Evolutionary conservation across 2,113 vertebrate species (phyloP), one percentile per base, ranked within the genome.

Genomic region (Nanorana parkeri): DNA sequence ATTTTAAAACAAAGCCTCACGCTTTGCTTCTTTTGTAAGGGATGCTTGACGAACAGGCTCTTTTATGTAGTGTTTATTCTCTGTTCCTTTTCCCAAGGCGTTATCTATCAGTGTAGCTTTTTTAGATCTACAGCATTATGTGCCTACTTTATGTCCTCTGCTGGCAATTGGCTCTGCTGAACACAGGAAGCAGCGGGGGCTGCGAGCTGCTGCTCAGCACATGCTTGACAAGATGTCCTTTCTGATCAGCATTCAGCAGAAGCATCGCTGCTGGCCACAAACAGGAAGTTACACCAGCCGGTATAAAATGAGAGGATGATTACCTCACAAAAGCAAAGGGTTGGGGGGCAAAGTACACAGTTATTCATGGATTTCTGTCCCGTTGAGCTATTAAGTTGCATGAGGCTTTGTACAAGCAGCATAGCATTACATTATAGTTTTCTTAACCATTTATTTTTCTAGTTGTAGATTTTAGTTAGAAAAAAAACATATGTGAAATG

Each of bases 141-240:
- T 75, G 52, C 69, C 80, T 75, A 81, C 60, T 66, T 73, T 58
- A 65, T 24, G 24, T 66, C 28, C 60, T 41, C 23, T 58, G 54
- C 61, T 67, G 69, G 71, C 80, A 81, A 65, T 16, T 65, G 67
- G 68, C 55, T 51, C 28, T 72, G 68, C 16, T 24, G 63, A 75
- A 75, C 52, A 47, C 71, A 58, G 71, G 72, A 76, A 76, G 72
- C 64, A 60, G 64, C 23, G 80, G 80, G 61, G 61, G 51, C 29
- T 76, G 61, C 16, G 56, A 47, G 69, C 29, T 54, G 20, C 55
- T 67, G 51, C 80, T 76, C 72, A 29, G 52, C 80, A 76, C 80
- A 74, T 76, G 71, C 23, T 67, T 83, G 64, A 83, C 71, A 68
- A 83, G 63, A 83, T 76, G 71, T 76, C 80, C 54, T 83, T 68